Evolutionary conservation across 2,888 invertebrate species (phyloP).

Genomic region (Merodon equestris): DNA sequence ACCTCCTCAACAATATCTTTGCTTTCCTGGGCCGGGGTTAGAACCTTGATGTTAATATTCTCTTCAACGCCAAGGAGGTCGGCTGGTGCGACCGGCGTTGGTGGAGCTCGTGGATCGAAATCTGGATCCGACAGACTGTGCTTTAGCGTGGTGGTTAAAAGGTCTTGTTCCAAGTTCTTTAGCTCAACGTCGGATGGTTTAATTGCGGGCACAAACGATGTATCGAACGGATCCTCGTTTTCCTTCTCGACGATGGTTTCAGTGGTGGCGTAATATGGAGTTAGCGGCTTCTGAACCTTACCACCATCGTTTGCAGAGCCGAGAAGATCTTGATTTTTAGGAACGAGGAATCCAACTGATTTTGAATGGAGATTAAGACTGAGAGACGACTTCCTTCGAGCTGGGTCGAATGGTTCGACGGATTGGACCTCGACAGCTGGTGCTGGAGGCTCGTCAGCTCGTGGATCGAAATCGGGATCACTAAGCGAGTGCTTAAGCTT

Average conservation of each 20-base stretch:
- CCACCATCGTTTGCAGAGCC: conserved; percentile 81
- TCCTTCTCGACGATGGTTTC: conserved; percentile 79
- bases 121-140: conserved; percentile 84
- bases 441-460: conserved; percentile 80
- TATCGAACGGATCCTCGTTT: conserved; percentile 90
- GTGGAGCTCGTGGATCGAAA: conserved; percentile 80
- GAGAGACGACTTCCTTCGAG: conserved; percentile 82
- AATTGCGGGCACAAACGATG: conserved; percentile 88
- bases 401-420: conserved; percentile 72
- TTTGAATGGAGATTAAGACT: conserved; percentile 81
- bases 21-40: conserved; percentile 83
- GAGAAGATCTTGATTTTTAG: conserved; percentile 81
- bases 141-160: conserved; percentile 80
- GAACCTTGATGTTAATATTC: conserved; percentile 84
- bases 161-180: conserved; percentile 87
- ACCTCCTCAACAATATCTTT: conserved; percentile 74
- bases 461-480: conserved; percentile 91
- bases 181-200: conserved; percentile 88
- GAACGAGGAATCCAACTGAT: conserved; percentile 83
- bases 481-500: conserved; percentile 81
- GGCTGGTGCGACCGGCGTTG: conserved; percentile 76
- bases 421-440: conserved; percentile 53
- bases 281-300: conserved; percentile 86
- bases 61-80: conserved; percentile 80
- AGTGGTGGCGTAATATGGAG: conserved; percentile 86